A percentile compares a stretch with the other conserved stretches of the same genome.
These are phyloP conservation scores for Dinocampus coccinellae DNA, from an alignment of 2,888 invertebrate species.

Conservation along the genomic window DNA sequence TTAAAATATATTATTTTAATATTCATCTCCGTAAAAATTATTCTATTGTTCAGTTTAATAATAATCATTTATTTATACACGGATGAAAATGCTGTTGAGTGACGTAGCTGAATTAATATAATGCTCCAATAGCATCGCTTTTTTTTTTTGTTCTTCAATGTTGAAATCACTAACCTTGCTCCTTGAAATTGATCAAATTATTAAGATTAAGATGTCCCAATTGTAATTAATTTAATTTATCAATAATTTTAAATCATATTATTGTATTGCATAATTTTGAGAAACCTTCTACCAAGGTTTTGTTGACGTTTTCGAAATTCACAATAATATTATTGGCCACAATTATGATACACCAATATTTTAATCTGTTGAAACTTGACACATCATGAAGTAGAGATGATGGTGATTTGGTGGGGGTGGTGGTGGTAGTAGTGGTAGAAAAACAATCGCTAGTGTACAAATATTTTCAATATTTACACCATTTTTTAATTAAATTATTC, in stretches of 20 bases:
- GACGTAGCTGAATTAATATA: conserved; percentile 33
- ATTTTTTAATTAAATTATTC: neutral
- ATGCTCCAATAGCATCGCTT: conserved; percentile 39
- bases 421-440: conserved; percentile 40
- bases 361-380: conserved; percentile 49
- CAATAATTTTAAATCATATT: neutral
- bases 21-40: neutral
- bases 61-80: conserved; percentile 19
- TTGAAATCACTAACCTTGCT: conserved; percentile 45
- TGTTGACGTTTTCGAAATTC: neutral
- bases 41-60: neutral
- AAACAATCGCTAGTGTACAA: conserved; percentile 50
- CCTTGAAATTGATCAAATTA: conserved; percentile 4
- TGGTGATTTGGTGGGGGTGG: too few species aligned
- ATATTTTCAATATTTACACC: conserved; percentile 7
- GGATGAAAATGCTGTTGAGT: conserved; percentile 29
- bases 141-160: too few species aligned
- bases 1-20: neutral
- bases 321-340: neutral
- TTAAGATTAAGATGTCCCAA: conserved; percentile 4
- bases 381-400: conserved; percentile 46
- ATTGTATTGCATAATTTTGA: neutral
- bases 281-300: neutral
- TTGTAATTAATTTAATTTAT: neutral
- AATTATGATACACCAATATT: conserved; percentile 39